These are phyloP conservation scores for Stictonetta naevosa DNA, from an alignment of 2,113 vertebrate genomes.

Conservation along the genomic window DNA sequence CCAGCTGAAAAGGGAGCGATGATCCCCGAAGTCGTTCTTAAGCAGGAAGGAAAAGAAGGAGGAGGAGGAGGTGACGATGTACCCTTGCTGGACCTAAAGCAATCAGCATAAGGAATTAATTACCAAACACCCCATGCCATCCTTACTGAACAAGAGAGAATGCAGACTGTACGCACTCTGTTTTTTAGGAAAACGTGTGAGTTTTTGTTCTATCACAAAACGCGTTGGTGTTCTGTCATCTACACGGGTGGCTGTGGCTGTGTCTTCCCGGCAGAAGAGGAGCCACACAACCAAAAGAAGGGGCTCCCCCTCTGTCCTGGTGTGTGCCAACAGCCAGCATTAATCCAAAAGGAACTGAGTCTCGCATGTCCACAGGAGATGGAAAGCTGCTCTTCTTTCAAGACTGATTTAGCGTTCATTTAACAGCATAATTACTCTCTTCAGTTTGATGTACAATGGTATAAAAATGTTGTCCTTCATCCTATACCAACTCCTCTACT, in stretches of 20 bases:
- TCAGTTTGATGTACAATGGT: not conserved
- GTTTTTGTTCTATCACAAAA: not conserved
- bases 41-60: conserved; percentile 79
- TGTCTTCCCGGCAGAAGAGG: not conserved
- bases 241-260: not conserved
- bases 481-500: not conserved
- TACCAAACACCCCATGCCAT: not conserved
- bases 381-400: not conserved
- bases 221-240: conserved; percentile 1
- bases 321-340: not conserved
- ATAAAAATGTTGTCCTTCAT: not conserved
- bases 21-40: conserved; percentile 73
- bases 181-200: conserved; percentile 26
- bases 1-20: conserved; percentile 46
- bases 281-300: not conserved
- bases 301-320: not conserved
- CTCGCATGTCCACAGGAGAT: not conserved
- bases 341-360: not conserved
- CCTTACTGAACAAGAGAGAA: not conserved
- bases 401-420: not conserved
- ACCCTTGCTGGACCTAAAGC: conserved; percentile 87
- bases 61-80: conserved; percentile 75
- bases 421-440: not conserved
- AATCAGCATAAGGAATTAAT: conserved; percentile 75
- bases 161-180: not conserved